Percentiles rank a stretch among this genome's conserved stretches.
These are phyloP conservation scores for Aphidius colemani DNA, from an alignment of 2,888 invertebrate species.

Conservation along the genomic window DNA sequence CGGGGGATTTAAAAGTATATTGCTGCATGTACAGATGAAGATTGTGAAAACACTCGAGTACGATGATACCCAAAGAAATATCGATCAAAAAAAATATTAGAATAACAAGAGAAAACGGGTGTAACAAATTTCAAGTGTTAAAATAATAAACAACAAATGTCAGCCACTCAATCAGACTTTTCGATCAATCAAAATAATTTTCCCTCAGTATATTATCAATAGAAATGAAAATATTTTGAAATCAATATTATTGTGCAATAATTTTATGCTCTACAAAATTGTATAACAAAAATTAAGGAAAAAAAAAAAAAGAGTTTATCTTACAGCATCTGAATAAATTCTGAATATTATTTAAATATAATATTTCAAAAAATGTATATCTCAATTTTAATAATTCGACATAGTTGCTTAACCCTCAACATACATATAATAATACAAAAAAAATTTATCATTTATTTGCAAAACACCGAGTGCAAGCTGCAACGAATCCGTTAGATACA, in stretches of 20 bases:
- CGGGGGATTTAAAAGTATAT: background rate
- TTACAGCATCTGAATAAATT: constrained; percentile 3
- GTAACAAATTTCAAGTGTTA: constrained; percentile 30
- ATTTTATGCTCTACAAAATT: constrained; percentile 19
- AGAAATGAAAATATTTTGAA: constrained; percentile 51
- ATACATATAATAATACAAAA: constrained; percentile 51
- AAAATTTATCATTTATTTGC: constrained; percentile 48
- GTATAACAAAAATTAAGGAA: too few species aligned
- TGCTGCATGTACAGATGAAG: too few species aligned
- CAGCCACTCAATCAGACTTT: constrained; percentile 27
- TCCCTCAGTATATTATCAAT: constrained; percentile 22
- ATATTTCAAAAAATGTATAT: background rate
- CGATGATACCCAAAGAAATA: background rate
- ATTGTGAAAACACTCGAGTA: too few species aligned
- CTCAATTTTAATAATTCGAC: constrained; percentile 41
- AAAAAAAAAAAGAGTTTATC: background rate
- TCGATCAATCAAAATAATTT: constrained; percentile 36
- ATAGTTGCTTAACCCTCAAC: constrained; percentile 39
- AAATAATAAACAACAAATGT: constrained; percentile 36
- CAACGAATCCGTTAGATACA: constrained; percentile 56
- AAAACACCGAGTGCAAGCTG: constrained; percentile 57
- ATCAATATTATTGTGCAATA: constrained; percentile 32
- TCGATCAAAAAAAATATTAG: constrained; percentile 28
- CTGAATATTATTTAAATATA: background rate
- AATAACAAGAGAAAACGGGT: constrained; percentile 32